A percentile compares a stretch with the other conserved stretches of the same genome.
phyloP scores from a whole-genome alignment of 2,113 vertebrate species.

The Donacobius atricapilla region DNA sequence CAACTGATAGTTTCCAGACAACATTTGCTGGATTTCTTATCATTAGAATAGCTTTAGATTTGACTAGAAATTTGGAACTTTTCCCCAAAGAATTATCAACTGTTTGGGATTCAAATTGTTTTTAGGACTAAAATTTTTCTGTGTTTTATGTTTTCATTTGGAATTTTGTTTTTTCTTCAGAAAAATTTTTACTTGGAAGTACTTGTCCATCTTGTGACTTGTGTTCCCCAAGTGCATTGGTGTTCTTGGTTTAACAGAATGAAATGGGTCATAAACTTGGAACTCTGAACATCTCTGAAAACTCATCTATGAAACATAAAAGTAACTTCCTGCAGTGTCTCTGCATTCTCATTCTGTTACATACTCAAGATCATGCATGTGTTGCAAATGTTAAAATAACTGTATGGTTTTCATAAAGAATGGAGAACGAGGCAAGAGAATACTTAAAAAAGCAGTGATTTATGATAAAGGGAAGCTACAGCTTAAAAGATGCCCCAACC shows the following conservation, averaged over 20 bases:
- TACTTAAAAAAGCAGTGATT: not conserved
- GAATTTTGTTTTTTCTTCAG: not conserved
- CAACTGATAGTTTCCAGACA: not conserved
- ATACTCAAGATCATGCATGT: rapidly evolving
- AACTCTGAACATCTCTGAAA: not conserved
- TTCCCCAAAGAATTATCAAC: not conserved
- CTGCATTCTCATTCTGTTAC: not conserved
- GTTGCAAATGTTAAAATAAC: not conserved
- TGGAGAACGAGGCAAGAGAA: not conserved
- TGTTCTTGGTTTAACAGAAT: not conserved
- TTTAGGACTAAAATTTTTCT: not conserved
- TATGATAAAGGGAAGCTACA: not conserved
- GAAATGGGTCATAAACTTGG: not conserved
- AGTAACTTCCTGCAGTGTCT: not conserved
- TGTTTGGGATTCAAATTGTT: not conserved
- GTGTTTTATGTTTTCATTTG: not conserved
- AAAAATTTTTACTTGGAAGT: not conserved
- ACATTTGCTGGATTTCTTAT: not conserved
- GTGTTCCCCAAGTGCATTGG: not conserved
- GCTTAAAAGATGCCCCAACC: not conserved
- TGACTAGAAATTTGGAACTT: not conserved
- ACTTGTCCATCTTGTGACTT: not conserved
- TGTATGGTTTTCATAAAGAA: not conserved
- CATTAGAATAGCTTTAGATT: not conserved
- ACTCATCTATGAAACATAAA: not conserved